Conservation (phyloP, 2,797 vertebrate genomes). For the Sebastes matsubarae region DNA sequence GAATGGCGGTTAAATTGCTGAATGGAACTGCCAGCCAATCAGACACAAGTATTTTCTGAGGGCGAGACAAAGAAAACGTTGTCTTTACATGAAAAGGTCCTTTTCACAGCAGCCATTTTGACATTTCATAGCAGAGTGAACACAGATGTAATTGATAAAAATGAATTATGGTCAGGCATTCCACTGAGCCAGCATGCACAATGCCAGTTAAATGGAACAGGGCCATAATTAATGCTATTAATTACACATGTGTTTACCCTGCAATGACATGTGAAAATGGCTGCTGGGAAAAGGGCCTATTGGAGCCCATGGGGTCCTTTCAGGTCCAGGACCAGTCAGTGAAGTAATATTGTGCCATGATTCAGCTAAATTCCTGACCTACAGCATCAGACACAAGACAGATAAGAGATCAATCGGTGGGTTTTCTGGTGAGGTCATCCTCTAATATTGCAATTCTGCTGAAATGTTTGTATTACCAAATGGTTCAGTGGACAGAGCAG, state of each 20-base stretch:
- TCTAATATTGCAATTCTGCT: not conserved
- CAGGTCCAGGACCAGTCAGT: not conserved
- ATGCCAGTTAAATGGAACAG: no score
- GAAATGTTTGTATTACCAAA: slow-evolving; percentile 10
- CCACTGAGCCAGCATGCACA: no score
- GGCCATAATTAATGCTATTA: no score
- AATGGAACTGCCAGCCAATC: not conserved
- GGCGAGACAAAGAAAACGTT: not conserved
- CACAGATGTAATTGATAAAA: no score
- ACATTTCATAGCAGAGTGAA: no score
- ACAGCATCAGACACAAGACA: not conserved
- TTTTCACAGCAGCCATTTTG: no score
- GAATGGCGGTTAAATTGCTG: not conserved
- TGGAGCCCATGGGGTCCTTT: not conserved
- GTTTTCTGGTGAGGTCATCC: not conserved
- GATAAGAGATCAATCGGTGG: slow-evolving; percentile 14
- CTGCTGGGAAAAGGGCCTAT: no score
- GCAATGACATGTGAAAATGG: no score
- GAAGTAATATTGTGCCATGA: not conserved
- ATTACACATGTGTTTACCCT: no score
- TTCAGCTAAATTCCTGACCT: slow-evolving; percentile 7
- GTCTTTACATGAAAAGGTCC: not conserved
- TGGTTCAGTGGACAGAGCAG: slow-evolving; percentile 18
- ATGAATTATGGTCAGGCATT: no score
- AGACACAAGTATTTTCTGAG: not conserved